Evolutionary conservation across 2,113 vertebrate species (phyloP), one percentile per base, ranked within the genome.

Genomic region (Misgurnus mizolepis): DNA sequence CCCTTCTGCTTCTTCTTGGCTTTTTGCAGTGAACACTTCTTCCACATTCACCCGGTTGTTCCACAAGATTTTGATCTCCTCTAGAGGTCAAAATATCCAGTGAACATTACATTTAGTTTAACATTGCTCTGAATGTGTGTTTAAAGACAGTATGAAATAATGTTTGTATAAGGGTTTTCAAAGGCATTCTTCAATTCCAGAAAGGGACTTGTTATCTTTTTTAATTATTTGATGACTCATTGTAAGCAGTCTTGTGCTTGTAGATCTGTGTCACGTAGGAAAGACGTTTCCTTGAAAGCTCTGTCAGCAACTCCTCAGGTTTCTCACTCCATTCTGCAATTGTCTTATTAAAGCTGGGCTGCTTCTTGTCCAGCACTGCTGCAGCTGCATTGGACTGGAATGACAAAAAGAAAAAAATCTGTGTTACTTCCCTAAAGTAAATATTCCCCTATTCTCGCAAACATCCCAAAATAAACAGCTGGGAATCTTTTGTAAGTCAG

Each of bases 51-150:
- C 22, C 22, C 22, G 22, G 22, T 22, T 22, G 22, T 22, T 22
- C 22, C 22, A 0, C 87, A 70, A 94, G 90, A 77, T 95, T 92
- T 82, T 87, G 67, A 95, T 93, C 89, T 95, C 91, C 87, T 95
- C 91, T 92, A 64, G 11, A 66, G 14, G n/a, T 34, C 8, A 78
- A n/a, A 65, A 22, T 15, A 15, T 61, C 53, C 6, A 15, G 60
- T 65, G 61, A 47, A 53, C 12, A 3, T 49, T n/a, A 27, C 64
- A 4, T 41, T 64, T 64, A 39, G 27, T 64, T 66, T 43, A 22
- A 22, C 18, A 8, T 67, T 9, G 6, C 66, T 47, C 11, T 53
- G 11, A 53, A 4, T 53, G 14, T 12, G 49, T 53, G 11, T 53
- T 12, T 53, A 49, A 53, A 53, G 4, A 12, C 11, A 9, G 47